Conservation (phyloP, 2,888 invertebrate genomes). For the Drosophila siamana region DNA sequence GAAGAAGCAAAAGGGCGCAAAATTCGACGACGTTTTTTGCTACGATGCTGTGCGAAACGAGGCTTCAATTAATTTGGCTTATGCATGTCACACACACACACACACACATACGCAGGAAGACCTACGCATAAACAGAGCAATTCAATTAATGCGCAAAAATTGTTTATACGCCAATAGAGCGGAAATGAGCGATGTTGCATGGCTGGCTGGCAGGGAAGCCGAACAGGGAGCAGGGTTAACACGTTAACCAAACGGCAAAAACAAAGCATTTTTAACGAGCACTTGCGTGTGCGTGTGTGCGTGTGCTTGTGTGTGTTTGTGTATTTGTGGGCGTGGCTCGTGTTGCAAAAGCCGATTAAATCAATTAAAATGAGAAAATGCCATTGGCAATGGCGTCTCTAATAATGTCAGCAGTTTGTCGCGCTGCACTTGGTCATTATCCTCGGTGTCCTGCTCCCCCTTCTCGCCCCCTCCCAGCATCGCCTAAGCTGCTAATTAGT, state of each 20-base stretch:
- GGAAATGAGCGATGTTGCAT: slow-evolving; percentile 58
- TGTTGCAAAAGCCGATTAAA: slow-evolving; percentile 70
- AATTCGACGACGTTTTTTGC: slow-evolving; percentile 33
- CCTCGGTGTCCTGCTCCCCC: not conserved
- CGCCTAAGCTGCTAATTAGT: slow-evolving; percentile 63
- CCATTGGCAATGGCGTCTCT: slow-evolving; percentile 43
- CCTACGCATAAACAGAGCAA: slow-evolving; percentile 42
- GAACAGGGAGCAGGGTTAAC: not conserved
- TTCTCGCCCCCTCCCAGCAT: not conserved
- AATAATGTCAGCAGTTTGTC: slow-evolving; percentile 59
- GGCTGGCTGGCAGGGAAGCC: not conserved
- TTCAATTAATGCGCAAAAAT: slow-evolving; percentile 78
- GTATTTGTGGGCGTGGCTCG: slow-evolving; percentile 15
- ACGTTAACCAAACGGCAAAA: slow-evolving; percentile 36
- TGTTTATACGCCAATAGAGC: slow-evolving; percentile 77
- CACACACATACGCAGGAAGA: slow-evolving; percentile 22
- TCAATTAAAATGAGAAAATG: slow-evolving; percentile 74
- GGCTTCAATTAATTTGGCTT: slow-evolving; percentile 76
- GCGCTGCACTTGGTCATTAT: slow-evolving; percentile 63
- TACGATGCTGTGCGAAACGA: slow-evolving; percentile 55
- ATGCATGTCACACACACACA: slow-evolving; percentile 65
- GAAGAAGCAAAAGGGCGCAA: slow-evolving; percentile 50
- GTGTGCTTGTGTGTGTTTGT: slow-evolving; percentile 5
- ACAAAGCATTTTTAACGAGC: slow-evolving; percentile 72
- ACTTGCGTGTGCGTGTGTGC: slow-evolving; percentile 15